Evolutionary conservation across 2,797 vertebrate genomes (phyloP).

Genomic region (Cephalopachus bancanus): DNA sequence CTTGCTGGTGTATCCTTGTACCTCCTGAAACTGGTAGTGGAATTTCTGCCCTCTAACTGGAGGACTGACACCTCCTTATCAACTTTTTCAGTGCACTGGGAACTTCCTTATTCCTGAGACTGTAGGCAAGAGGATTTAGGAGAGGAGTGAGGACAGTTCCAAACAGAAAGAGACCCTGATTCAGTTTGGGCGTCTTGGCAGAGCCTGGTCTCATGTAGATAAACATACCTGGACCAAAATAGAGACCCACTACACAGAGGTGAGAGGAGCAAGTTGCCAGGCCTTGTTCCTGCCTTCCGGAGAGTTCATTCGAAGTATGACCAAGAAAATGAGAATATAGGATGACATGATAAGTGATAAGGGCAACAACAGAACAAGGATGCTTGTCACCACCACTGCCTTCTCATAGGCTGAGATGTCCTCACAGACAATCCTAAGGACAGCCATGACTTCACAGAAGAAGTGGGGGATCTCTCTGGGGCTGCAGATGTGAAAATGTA

Average conservation of each 20-base stretch:
- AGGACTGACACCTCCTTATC: background rate
- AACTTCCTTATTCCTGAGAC: constrained; percentile 65
- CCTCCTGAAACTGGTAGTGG: background rate
- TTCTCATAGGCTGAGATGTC: constrained; percentile 61
- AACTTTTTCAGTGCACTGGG: constrained; percentile 43
- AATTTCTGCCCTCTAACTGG: background rate
- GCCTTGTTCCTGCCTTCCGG: constrained; percentile 31
- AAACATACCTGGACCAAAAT: constrained; percentile 62
- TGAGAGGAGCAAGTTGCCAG: constrained; percentile 69
- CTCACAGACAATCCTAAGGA: constrained; percentile 36
- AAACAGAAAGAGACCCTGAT: constrained; percentile 66
- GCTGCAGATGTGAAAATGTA: constrained; percentile 49
- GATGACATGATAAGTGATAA: constrained; percentile 45
- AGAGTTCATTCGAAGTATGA: constrained; percentile 37
- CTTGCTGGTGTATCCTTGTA: background rate
- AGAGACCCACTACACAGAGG: constrained; percentile 70
- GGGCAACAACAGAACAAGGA: constrained; percentile 30
- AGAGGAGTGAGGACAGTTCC: constrained; percentile 57
- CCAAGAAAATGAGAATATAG: constrained; percentile 34
- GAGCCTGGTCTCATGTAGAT: constrained; percentile 67
- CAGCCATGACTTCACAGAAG: constrained; percentile 61
- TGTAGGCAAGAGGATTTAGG: constrained; percentile 48
- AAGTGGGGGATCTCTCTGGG: constrained; percentile 63
- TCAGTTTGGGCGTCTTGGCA: constrained; percentile 52
- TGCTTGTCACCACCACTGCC: constrained; percentile 44